Conservation (phyloP, 2,113 vertebrate genomes). For the Rhynchomys soricoides region DNA sequence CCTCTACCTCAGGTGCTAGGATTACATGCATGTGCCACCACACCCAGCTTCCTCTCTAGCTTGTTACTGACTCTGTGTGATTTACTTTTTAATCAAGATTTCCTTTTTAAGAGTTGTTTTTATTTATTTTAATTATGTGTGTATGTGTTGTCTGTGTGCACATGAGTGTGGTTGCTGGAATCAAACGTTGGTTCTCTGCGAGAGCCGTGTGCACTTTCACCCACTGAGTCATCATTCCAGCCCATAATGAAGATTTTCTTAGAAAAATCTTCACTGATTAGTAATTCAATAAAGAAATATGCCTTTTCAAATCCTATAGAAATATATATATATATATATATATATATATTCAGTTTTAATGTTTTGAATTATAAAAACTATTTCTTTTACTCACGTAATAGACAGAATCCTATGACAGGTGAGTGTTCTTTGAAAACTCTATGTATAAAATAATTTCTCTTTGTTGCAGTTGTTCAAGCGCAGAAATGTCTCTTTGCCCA, state of each 20-base stretch:
- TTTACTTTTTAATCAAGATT: neutral
- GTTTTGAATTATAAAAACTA: conserved; percentile 33
- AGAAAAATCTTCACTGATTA: neutral
- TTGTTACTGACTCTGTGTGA: neutral
- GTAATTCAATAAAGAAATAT: neutral
- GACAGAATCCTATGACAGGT: neutral
- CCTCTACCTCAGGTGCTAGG: neutral
- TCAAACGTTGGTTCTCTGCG: neutral
- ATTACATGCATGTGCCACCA: neutral
- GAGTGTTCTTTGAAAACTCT: conserved; percentile 2
- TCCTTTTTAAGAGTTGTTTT: neutral
- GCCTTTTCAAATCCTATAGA: neutral
- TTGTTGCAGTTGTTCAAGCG: conserved; percentile 92
- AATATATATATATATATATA: neutral
- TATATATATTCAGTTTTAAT: neutral
- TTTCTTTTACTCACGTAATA: neutral
- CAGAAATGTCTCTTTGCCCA: conserved; percentile 92
- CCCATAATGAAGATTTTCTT: conserved; percentile 40
- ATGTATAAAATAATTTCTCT: conserved; percentile 40
- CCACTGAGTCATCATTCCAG: neutral
- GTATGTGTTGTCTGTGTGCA: neutral
- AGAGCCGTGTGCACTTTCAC: neutral
- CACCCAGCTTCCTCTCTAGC: neutral
- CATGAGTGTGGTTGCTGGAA: neutral
- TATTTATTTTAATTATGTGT: neutral